Base-by-base conservation (phyloP, 2,888 invertebrate species). In the Dendrolimus pini region DNA sequence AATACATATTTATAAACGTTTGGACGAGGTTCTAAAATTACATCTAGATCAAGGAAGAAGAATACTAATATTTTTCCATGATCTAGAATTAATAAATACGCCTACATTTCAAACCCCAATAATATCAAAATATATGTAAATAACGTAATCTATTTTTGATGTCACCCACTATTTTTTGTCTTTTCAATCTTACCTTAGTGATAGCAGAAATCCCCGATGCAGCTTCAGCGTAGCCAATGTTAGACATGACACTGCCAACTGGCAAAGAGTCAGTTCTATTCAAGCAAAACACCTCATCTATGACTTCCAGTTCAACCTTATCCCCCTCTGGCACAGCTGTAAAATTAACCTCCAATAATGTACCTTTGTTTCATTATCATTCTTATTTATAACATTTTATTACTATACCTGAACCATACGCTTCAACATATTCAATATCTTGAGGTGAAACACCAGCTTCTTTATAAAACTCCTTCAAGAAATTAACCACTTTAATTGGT, bases 381-480 rank as follows among this genome's bases (percentile, higher is more conserved):
- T 10, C 10, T 47, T 2, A 9, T 47, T 47, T 10, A 47, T 47
- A 47, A 9, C 9, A 2, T 47, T 47, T 47, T 47, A 10, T 47
- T 12, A 13, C 52, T 42, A 60, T 66, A 69, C 94, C 94, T 58
- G 93, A 92, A 13, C 94, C 94, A 77, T 94, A 94, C 47, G 94
- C 94, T 75, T 95, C 95, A 18, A 95, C 85, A 71, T 92, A 95
- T 52, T 89, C 83, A 0, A 95, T 88, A 0, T 72, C 66, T 30
- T 77, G 70, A 0, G 94, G 94, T 53, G 92, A 78, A 7, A 95
- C 71, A 7, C 85, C 83, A 12, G 92, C 91, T 69, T 94, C 93
- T 0, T 80, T 68, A 72, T 95, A 95, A 56, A 83, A 82, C 0
- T 62, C 55, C 13, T 67, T 66, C 2, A 80, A 59, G 56, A 80